A percentile compares a stretch with the other conserved stretches of the same genome.
Evolutionary conservation across 2,113 vertebrate genomes (phyloP).

Genomic region (Nyctereutes procyonoides): DNA sequence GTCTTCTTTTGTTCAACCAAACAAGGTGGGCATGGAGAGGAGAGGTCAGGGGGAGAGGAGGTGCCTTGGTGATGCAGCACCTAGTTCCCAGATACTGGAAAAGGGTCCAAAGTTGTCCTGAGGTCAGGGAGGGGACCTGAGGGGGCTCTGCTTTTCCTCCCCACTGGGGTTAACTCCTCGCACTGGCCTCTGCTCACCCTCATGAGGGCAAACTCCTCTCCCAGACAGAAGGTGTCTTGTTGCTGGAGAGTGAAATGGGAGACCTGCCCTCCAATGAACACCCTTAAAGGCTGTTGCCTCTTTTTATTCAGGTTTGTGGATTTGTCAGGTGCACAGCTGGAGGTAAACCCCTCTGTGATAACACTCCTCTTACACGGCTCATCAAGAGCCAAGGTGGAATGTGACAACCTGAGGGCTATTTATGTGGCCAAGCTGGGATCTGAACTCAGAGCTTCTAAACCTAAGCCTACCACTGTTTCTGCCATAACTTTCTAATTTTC

Average conservation of each 20-base stretch:
- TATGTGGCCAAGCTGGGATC: no score
- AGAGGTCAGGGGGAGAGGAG: not conserved
- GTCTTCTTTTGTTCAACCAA: not conserved
- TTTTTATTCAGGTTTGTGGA: not conserved
- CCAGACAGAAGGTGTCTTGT: not conserved
- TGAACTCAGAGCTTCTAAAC: not conserved
- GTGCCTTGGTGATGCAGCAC: rapidly evolving
- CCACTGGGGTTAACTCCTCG: not conserved
- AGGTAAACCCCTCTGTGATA: rapidly evolving
- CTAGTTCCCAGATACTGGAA: not conserved
- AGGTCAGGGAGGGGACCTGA: not conserved
- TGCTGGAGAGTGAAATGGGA: not conserved
- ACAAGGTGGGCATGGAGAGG: not conserved
- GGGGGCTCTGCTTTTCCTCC: not conserved
- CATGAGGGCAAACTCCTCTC: not conserved
- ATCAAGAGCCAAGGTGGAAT: not conserved
- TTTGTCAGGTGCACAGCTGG: not conserved
- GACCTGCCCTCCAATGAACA: no score
- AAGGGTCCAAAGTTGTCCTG: not conserved
- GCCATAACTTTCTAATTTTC: not conserved
- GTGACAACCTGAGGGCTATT: not conserved
- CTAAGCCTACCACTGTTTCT: not conserved
- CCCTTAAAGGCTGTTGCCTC: not conserved
- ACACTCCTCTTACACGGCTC: not conserved
- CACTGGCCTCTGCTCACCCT: not conserved